These are phyloP conservation scores for Liopterus haemorrhoidalis DNA, from an alignment of 2,888 invertebrate genomes.

Conservation along the genomic window DNA sequence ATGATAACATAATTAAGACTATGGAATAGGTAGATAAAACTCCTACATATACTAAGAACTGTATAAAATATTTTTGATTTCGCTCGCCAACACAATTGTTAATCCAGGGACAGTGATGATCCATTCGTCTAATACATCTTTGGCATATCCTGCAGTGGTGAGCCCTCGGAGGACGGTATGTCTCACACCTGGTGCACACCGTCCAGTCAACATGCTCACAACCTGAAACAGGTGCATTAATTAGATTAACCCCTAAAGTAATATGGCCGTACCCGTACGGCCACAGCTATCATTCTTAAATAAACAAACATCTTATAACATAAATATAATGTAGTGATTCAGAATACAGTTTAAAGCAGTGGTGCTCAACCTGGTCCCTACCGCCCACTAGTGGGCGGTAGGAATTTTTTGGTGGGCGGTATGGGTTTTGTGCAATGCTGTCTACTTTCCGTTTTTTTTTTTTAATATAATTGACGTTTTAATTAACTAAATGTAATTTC, in stretches of 20 bases:
- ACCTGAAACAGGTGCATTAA: conserved; percentile 37
- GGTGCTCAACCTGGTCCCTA: too few species aligned
- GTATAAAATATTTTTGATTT: conserved; percentile 88
- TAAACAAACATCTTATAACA: too few species aligned
- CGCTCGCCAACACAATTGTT: conserved; percentile 90
- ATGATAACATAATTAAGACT: conserved; percentile 63
- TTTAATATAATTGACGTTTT: too few species aligned
- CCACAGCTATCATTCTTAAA: too few species aligned
- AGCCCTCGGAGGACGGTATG: conserved; percentile 75
- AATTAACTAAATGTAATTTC: too few species aligned
- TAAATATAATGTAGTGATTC: too few species aligned
- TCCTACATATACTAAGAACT: conserved; percentile 78
- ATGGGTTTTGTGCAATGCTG: too few species aligned
- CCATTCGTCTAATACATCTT: conserved; percentile 73
- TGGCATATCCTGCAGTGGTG: conserved; percentile 86
- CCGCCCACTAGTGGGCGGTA: too few species aligned
- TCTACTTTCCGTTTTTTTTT: too few species aligned
- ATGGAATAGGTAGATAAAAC: conserved; percentile 61
- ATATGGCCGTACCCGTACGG: too few species aligned
- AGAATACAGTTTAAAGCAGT: too few species aligned
- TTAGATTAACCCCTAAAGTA: background rate
- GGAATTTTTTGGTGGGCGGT: too few species aligned
- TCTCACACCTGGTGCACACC: conserved; percentile 73
- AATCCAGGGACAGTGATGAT: conserved; percentile 87
- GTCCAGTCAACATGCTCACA: conserved; percentile 67